phyloP scores from a whole-genome alignment of 2,797 vertebrate genomes.

The Myiothlypis chrysogaster region DNA sequence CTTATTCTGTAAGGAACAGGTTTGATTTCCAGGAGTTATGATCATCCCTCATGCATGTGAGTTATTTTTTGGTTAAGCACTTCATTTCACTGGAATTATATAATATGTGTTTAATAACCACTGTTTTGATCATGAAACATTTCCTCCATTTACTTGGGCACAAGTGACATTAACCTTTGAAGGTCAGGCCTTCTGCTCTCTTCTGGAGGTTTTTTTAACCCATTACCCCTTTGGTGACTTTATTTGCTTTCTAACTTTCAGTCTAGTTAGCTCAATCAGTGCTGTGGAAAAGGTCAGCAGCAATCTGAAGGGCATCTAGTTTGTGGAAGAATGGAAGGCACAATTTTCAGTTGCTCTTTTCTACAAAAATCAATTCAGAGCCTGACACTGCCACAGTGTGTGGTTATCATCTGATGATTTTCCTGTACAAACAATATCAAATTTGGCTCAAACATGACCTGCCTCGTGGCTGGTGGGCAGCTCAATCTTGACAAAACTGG shows the following conservation, averaged over 20 bases:
- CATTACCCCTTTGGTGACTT: conserved; percentile 27
- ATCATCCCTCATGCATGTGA: background rate
- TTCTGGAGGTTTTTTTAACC: conserved; percentile 46
- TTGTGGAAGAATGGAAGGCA: conserved; percentile 17
- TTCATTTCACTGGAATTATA: background rate
- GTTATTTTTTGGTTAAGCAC: background rate
- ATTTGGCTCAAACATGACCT: background rate
- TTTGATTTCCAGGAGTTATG: too few relatives aligned
- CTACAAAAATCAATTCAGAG: background rate
- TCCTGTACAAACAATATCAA: background rate
- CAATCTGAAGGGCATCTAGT: conserved; percentile 11
- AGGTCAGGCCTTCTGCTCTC: conserved; percentile 45
- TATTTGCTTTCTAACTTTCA: conserved; percentile 29
- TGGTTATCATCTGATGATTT: conserved; percentile 7
- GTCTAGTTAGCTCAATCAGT: conserved; percentile 32
- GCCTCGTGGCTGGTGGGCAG: background rate
- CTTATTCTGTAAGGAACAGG: too few relatives aligned
- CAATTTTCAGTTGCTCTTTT: conserved; percentile 1
- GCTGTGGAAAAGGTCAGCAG: conserved; percentile 67
- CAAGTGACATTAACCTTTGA: conserved; percentile 39
- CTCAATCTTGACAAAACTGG: background rate
- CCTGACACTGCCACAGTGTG: background rate
- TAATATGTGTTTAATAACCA: background rate
- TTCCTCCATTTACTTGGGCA: background rate
- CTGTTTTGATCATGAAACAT: background rate